These are phyloP conservation scores for Bufo gargarizans DNA, from an alignment of 2,113 vertebrate genomes.

Conservation along the genomic window DNA sequence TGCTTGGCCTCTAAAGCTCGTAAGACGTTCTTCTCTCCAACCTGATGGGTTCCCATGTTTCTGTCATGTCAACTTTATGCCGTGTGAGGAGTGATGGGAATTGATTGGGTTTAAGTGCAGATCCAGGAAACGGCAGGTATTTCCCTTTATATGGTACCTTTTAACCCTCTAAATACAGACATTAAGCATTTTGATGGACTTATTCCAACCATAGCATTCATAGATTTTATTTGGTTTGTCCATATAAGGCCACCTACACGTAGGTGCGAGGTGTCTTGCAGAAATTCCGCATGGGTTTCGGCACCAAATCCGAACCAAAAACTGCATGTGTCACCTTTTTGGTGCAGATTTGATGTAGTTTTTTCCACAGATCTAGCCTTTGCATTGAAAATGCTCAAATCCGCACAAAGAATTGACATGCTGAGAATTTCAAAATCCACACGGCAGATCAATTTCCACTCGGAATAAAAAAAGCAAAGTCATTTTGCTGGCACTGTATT, in stretches of 20 bases:
- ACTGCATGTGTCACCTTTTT: too few relatives aligned
- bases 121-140: slow-evolving; percentile 51
- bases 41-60: slow-evolving; percentile 53
- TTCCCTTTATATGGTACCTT: background rate
- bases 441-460: too few relatives aligned
- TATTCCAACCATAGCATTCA: background rate
- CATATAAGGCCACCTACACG: background rate
- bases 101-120: slow-evolving; percentile 55
- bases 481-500: too few relatives aligned
- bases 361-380: too few relatives aligned
- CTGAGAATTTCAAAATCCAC: too few relatives aligned
- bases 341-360: too few relatives aligned
- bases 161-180: slow-evolving; percentile 46
- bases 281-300: too few relatives aligned
- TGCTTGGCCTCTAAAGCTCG: slow-evolving; percentile 3
- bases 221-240: background rate
- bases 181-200: background rate
- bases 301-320: too few relatives aligned
- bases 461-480: too few relatives aligned
- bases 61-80: slow-evolving; percentile 53
- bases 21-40: slow-evolving; percentile 9
- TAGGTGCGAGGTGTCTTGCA: too few relatives aligned
- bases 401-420: too few relatives aligned
- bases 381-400: too few relatives aligned
- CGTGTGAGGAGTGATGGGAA: slow-evolving; percentile 44